These are phyloP conservation scores for Thamnophis sirtalis DNA, from an alignment of 2,113 vertebrate genomes.

Conservation along the genomic window DNA sequence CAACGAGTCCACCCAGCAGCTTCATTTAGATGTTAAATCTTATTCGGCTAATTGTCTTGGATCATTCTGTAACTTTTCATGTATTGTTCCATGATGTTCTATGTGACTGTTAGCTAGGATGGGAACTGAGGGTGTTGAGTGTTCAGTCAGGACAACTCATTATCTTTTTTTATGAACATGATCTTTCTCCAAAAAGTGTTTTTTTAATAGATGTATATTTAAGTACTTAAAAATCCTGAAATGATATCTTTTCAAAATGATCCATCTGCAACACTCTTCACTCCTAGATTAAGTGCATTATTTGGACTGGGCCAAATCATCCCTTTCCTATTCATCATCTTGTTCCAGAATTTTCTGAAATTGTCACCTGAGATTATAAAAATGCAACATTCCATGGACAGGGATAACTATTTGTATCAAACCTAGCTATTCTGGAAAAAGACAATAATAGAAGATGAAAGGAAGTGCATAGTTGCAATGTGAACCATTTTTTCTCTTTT, in stretches of 20 bases:
- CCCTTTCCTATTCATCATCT: not conserved
- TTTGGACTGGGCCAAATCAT: not conserved
- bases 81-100: not conserved
- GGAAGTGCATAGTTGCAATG: not conserved
- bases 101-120: not conserved
- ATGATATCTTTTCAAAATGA: not conserved
- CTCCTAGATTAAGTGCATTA: not conserved
- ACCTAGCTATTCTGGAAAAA: not conserved
- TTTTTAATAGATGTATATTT: not conserved
- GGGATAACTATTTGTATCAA: not conserved
- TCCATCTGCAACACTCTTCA: not conserved
- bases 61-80: not conserved
- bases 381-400: not conserved
- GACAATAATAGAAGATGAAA: not conserved
- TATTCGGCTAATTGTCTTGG: not conserved
- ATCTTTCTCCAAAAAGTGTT: not conserved
- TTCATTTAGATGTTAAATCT: not conserved
- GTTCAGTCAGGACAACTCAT: not conserved
- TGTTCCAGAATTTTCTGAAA: not conserved
- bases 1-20: not conserved
- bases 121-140: not conserved
- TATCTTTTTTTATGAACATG: not conserved
- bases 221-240: not conserved
- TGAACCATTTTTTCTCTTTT: not conserved
- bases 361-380: not conserved